Evolutionary conservation across 2,113 vertebrate species (phyloP).

Genomic region (Cyphotilapia sp.): DNA sequence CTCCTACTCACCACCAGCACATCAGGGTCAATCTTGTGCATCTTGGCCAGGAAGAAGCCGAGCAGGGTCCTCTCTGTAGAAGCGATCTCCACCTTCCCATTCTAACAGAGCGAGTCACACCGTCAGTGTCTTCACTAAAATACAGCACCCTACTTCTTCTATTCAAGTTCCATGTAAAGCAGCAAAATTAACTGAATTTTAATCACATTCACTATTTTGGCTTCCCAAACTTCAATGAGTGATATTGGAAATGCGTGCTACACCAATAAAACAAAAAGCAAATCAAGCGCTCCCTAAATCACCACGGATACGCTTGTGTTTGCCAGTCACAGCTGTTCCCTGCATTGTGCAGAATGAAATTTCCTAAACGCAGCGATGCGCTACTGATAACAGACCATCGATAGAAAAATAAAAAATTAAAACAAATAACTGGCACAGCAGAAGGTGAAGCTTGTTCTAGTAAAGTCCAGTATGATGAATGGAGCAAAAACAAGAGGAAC

Average conservation of each 20-base stretch:
- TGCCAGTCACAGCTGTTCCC: not conserved
- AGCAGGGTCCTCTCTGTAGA: slow-evolving; percentile 88
- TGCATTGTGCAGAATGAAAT: not conserved
- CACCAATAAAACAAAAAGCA: not conserved
- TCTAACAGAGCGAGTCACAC: slow-evolving; percentile 68
- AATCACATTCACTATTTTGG: not conserved
- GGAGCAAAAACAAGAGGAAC: not conserved
- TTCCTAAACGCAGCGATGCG: not conserved
- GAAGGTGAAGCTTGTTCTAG: not conserved
- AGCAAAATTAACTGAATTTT: not conserved
- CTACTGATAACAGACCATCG: not conserved
- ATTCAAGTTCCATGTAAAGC: not conserved
- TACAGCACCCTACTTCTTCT: not conserved
- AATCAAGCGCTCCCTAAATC: not conserved
- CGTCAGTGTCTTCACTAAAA: not conserved
- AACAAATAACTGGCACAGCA: not conserved
- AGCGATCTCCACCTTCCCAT: slow-evolving; percentile 88
- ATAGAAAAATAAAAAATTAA: not conserved
- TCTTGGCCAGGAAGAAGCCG: slow-evolving; percentile 92
- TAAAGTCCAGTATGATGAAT: not conserved
- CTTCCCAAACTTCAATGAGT: not conserved
- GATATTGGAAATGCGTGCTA: not conserved
- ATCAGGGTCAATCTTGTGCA: slow-evolving; percentile 97
- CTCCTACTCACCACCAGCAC: slow-evolving; percentile 85
- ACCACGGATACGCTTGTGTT: not conserved